Percentiles rank a stretch among this genome's conserved stretches.
Evolutionary conservation across 1,140 invertebrate genomes (phyloP).

Genomic region (Cryptotermes secundus): DNA sequence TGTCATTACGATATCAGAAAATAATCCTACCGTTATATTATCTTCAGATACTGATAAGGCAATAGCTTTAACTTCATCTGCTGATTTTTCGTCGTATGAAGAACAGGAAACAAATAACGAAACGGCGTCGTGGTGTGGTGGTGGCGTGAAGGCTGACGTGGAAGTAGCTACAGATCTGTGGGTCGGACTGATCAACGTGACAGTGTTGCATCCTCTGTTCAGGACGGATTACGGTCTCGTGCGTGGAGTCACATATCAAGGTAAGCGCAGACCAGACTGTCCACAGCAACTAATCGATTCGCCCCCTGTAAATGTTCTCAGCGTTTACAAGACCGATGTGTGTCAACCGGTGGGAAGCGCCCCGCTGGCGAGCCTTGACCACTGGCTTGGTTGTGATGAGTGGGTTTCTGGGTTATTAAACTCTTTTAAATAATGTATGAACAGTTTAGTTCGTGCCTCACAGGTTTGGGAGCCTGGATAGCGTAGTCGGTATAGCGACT

Average conservation of each 20-base stretch:
- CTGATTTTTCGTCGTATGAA: background rate
- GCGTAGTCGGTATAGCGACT: too few species aligned
- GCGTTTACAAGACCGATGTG: too few species aligned
- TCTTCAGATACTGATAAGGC: background rate
- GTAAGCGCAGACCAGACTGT: background rate
- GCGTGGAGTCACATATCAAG: background rate
- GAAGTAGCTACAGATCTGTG: background rate
- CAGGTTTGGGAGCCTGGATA: too few species aligned
- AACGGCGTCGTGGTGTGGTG: background rate
- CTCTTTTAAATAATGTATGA: too few species aligned
- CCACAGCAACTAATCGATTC: background rate
- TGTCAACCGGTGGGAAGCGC: too few species aligned
- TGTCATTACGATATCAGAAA: background rate
- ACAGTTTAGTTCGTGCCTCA: too few species aligned
- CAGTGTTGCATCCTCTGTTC: background rate
- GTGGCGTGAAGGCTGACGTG: background rate
- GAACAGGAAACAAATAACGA: background rate
- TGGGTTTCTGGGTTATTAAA: too few species aligned
- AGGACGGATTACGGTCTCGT: background rate
- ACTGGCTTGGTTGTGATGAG: too few species aligned
- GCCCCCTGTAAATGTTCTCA: too few species aligned
- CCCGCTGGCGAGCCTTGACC: too few species aligned
- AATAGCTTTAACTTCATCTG: background rate
- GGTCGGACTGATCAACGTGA: background rate
- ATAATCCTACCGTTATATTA: background rate